Percentiles rank a stretch among this genome's conserved stretches.
These are phyloP conservation scores for Ricordea florida DNA, from an alignment of 92 coral and sea anemone genomes.

Conservation along the genomic window DNA sequence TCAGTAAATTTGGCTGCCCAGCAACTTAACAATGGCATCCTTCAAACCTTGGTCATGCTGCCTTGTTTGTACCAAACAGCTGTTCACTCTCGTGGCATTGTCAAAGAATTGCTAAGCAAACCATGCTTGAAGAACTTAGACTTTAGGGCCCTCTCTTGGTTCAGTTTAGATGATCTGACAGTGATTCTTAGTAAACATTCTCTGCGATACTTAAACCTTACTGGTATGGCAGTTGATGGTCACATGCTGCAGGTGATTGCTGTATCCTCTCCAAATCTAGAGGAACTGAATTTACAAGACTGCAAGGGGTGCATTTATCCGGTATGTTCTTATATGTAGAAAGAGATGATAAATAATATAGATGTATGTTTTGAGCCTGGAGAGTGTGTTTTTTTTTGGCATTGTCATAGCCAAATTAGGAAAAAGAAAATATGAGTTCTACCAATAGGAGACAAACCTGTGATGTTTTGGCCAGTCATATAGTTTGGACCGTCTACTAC, in stretches of 20 bases:
- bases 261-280: constrained; percentile 8
- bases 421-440: no score
- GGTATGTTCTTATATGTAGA: no score
- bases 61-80: no score
- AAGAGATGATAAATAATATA: no score
- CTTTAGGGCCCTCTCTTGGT: neutral
- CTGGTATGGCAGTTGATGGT: neutral
- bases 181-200: neutral
- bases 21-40: neutral
- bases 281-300: constrained; percentile 16
- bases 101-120: neutral
- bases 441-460: no score
- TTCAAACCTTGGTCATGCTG: neutral
- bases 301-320: neutral
- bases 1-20: neutral
- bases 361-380: no score
- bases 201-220: constrained; percentile 5
- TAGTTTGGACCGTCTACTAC: no score
- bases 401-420: no score
- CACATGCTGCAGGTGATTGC: constrained; percentile 22
- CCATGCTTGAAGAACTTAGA: constrained; percentile 1
- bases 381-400: no score
- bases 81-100: no score
- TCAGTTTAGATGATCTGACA: neutral
- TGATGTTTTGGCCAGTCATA: no score